phyloP scores from a whole-genome alignment of 1,140 invertebrate genomes.

The Drosophila sulfurigaster region DNA sequence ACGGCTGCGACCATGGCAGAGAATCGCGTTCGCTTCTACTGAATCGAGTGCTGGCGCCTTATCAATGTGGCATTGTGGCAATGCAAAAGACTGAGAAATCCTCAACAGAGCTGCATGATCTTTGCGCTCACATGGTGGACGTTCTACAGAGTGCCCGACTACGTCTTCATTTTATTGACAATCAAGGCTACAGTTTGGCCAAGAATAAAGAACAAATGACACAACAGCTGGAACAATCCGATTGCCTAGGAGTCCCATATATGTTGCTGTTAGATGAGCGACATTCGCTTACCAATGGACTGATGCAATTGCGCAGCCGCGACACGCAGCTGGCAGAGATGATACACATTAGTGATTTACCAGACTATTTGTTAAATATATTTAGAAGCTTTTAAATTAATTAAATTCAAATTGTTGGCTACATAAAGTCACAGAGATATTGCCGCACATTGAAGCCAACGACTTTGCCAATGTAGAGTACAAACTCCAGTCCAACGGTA shows the following conservation, averaged over 20 bases:
- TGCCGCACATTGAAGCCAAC: constrained; percentile 90
- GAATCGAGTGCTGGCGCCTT: constrained; percentile 90
- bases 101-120: constrained; percentile 80
- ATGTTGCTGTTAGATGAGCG: constrained; percentile 87
- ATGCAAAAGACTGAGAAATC: constrained; percentile 30
- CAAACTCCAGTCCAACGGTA: constrained; percentile 90
- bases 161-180: constrained; percentile 62
- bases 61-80: constrained; percentile 82
- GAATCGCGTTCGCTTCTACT: constrained; percentile 85
- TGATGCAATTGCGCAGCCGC: constrained; percentile 89
- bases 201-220: constrained; percentile 11
- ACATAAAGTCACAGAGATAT: constrained; percentile 91
- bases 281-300: constrained; percentile 89
- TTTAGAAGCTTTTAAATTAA: constrained; percentile 57
- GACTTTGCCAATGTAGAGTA: constrained; percentile 88
- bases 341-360: constrained; percentile 81
- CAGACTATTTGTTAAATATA: constrained; percentile 81
- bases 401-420: constrained; percentile 16
- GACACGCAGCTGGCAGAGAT: constrained; percentile 88
- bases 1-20: constrained; percentile 64
- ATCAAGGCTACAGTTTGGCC: constrained; percentile 30
- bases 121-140: constrained; percentile 86
- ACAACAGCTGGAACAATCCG: constrained; percentile 69
- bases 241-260: constrained; percentile 85
- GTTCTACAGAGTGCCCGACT: constrained; percentile 85